Evolutionary conservation across 2,888 invertebrate species (phyloP), one percentile per base, ranked within the genome.

Genomic region (Rhabditoides inermis): DNA sequence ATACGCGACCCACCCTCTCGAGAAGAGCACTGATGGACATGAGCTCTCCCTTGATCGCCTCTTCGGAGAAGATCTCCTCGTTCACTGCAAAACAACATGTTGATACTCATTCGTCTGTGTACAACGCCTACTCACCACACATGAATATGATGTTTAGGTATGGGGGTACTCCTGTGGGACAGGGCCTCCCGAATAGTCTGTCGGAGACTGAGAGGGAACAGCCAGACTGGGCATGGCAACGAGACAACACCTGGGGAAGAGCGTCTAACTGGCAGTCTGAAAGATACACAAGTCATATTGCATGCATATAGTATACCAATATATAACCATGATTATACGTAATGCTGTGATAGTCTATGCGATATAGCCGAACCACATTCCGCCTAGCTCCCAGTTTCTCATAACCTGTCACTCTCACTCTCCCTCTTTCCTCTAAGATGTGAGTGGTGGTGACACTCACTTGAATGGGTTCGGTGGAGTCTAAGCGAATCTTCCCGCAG

Each of bases 61-160:
- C 72, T 45, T 74, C 74, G 23, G 61, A 65, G 61, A 75, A 74
- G 25, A 75, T 68, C 42, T 73, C 71, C 20, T 75, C 73, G 53
- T 71, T 70, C 30, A 73, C 73, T 70, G 45, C 54, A 68, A 57
- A n/a, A n/a, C n/a, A n/a, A n/a, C n/a, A n/a, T 18, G 39, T 12
- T 39, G 23, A 6, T 25, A 25, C 30, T 12, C 3, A 23, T 2
- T 5, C 23, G 4, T 18, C 23, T 3, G 15, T 32, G 7, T 32
- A n/a, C 39, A 20, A 15, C 18, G 26, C 4, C 32, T 61, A 73
- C 77, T 69, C 61, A 78, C 78, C 77, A 71, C 79, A 79, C 47
- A 77, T 72, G 66, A 77, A 79, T 49, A 77, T 72, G 49, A 79
- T 72, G 53, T 69, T 72, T 52, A 79, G 75, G 63, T 78, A 78